Conservation (phyloP, 2,888 invertebrate species). For the Hecatera dysodea region DNA sequence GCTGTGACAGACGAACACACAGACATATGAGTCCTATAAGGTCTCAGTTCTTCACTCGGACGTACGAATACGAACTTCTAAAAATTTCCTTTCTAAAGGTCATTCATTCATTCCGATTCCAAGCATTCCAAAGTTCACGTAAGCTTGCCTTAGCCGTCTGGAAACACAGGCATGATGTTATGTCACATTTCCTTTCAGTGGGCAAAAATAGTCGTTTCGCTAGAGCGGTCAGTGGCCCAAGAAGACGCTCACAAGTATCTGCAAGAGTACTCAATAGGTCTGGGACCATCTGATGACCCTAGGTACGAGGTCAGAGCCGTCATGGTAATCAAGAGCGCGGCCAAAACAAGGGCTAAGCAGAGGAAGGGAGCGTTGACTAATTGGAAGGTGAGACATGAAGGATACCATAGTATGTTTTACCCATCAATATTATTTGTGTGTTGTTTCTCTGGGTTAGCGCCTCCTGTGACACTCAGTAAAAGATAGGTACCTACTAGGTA, state of each 20-base stretch:
- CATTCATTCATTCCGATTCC: too few relatives aligned
- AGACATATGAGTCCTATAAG: too few relatives aligned
- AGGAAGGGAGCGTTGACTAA: slow-evolving; percentile 98
- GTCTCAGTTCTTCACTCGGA: too few relatives aligned
- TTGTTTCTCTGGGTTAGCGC: too few relatives aligned
- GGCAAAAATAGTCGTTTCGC: slow-evolving; percentile 99
- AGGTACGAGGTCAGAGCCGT: slow-evolving; percentile 97
- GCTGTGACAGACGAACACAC: too few relatives aligned
- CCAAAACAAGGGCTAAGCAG: slow-evolving; percentile 98
- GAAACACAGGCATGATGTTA: not conserved
- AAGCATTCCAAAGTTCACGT: too few relatives aligned
- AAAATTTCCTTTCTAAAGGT: not conserved
- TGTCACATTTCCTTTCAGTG: slow-evolving; percentile 91
- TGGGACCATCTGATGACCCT: slow-evolving; percentile 96
- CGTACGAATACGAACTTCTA: too few relatives aligned
- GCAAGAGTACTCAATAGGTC: slow-evolving; percentile 98
- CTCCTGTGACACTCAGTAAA: too few relatives aligned
- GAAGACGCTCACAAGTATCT: slow-evolving; percentile 97
- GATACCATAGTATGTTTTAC: not conserved
- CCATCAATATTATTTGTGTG: not conserved
- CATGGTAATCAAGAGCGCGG: slow-evolving; percentile 99
- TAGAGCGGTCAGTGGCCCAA: slow-evolving; percentile 98
- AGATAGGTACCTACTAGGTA: too few relatives aligned
- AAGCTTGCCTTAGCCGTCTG: too few relatives aligned
- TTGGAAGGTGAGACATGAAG: slow-evolving; percentile 95